phyloP scores from a whole-genome alignment of 1,140 invertebrate species.

The Propsilocerus akamusi region DNA sequence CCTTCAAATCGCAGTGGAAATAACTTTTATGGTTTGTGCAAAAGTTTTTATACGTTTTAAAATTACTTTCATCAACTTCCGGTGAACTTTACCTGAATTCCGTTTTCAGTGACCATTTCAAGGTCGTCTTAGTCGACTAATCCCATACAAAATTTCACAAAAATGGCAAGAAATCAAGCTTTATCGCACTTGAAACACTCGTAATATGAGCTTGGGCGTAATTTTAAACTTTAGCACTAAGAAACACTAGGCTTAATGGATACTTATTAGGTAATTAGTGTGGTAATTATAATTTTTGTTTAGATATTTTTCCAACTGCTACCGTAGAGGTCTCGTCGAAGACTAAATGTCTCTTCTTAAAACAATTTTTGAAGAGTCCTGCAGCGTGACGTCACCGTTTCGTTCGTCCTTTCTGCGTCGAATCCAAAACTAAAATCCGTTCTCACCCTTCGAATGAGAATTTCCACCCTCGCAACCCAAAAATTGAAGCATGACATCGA shows the following conservation, averaged over 20 bases:
- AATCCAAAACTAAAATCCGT: not conserved
- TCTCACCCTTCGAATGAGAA: not conserved
- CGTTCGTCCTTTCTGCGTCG: not conserved
- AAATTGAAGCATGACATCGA: not conserved
- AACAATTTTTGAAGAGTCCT: not conserved
- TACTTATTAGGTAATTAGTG: too few species aligned
- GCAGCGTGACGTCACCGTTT: not conserved
- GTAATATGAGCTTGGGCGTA: too few species aligned
- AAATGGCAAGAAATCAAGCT: not conserved
- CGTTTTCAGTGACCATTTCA: slow-evolving; percentile 1
- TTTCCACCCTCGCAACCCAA: not conserved
- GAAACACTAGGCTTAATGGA: not conserved
- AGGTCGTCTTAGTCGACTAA: not conserved
- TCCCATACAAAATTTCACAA: not conserved
- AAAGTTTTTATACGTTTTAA: not conserved
- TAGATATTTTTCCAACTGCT: not conserved
- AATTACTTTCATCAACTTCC: not conserved
- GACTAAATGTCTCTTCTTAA: not conserved
- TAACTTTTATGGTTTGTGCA: too few species aligned
- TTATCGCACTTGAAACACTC: not conserved
- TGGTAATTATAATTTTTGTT: too few species aligned
- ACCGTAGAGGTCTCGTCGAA: not conserved
- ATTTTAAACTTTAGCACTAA: too few species aligned
- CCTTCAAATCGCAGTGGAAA: too few species aligned
- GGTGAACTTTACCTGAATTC: not conserved